Base-by-base conservation (phyloP, 1,140 invertebrate genomes). In the Drosophila teissieri region DNA sequence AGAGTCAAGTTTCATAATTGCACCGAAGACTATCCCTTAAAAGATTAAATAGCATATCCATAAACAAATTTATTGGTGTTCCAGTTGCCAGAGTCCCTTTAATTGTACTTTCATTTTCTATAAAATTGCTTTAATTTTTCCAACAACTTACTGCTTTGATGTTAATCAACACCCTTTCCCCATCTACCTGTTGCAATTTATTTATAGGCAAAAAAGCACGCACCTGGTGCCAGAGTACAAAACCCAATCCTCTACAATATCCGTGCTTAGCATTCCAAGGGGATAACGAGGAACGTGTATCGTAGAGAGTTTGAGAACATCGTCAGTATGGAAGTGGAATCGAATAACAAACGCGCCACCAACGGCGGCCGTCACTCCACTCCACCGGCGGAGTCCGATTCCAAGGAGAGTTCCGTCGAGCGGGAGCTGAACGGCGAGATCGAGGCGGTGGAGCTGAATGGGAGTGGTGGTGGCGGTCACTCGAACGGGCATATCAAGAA, bases 341-440 rank as follows among this genome's bases (percentile, higher is more conserved):
- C 65, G 27, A 68, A 68, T 53, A 75, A 55, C 24, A 89, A 89
- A 15, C 74, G 72, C 15, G 56, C 73, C 31, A 53, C 24, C 46
- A 91, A 92, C 22, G 72, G 74, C 37, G 74, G 74, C 34, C 55
- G 42, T 22, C 49, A 51, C 48, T 46, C 44, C 17, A 19, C 42
- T 1, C 52, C 56, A 14, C 42, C 36, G 15, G 12, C 12, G 60
- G 84, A 48, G 44, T 64, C 77, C 36, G 89, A 89, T 54, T 92
- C 91, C 31, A 92, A 92, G 63, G 91, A 92, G 40, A 92, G 91
- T 37, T 92, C 91, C 34, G 89, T 92, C 19, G 91, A 92, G 46
- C 91, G 91, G 31, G 91, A 92, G 44, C 68, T 92, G 14, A 92
- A 92, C 57, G 91, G 82, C 0, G 91, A 91, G 10, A 89, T 91